These are phyloP conservation scores for Rhadina sibilatrix DNA, from an alignment of 2,113 vertebrate genomes.

Conservation along the genomic window DNA sequence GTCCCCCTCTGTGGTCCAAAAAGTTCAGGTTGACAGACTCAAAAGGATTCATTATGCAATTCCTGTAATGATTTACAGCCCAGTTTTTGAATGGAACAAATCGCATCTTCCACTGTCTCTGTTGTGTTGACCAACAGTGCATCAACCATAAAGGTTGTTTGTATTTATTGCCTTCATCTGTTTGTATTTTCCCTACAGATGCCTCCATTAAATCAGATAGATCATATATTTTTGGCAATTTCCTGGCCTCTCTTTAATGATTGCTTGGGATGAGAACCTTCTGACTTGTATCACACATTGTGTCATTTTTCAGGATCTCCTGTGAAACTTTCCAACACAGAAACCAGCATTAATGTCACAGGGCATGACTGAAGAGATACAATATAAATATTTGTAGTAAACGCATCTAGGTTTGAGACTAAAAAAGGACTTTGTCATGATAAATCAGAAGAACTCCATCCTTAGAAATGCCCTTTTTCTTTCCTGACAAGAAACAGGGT, in stretches of 20 bases:
- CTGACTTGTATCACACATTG: background rate
- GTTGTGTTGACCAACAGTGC: background rate
- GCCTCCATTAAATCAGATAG: background rate
- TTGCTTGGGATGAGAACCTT: background rate
- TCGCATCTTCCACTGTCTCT: rapidly evolving
- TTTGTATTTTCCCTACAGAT: background rate
- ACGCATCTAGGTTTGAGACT: background rate
- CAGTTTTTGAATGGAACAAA: background rate
- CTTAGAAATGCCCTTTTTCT: background rate
- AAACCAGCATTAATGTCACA: background rate
- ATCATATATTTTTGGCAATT: background rate
- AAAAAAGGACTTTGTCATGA: background rate
- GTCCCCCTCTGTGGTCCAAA: background rate
- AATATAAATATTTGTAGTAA: background rate
- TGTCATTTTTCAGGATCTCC: background rate
- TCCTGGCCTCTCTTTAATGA: background rate
- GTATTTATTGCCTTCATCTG: background rate
- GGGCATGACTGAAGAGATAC: background rate
- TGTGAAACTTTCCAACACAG: background rate
- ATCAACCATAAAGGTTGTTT: background rate
- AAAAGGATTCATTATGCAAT: background rate
- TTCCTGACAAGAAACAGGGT: background rate
- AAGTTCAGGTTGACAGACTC: background rate
- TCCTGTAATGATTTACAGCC: background rate
- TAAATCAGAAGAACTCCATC: background rate